A percentile compares a stretch with the other conserved stretches of the same genome.
phyloP scores from a whole-genome alignment of 2,113 vertebrate genomes.

The Pandion haliaetus region DNA sequence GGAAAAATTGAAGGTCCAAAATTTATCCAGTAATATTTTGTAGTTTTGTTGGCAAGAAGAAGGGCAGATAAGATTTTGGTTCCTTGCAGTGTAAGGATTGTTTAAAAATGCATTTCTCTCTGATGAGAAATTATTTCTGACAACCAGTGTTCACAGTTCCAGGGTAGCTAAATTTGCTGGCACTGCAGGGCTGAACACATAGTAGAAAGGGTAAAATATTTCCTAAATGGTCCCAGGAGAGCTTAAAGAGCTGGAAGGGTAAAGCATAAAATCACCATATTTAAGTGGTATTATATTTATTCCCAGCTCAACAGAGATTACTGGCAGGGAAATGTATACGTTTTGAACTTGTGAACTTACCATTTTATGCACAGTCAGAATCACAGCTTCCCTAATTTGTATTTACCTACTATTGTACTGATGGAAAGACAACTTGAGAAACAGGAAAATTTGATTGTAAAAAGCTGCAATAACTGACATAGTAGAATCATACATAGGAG shows the following conservation, averaged over 20 bases:
- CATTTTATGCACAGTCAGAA: not conserved
- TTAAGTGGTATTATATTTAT: not conserved
- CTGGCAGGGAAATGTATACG: not conserved
- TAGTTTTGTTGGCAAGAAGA: not conserved
- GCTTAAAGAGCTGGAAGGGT: not conserved
- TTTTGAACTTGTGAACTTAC: not conserved
- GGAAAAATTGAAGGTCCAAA: not conserved
- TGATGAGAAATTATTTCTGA: not conserved
- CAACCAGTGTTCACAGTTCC: not conserved
- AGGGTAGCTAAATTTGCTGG: not conserved
- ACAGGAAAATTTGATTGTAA: not conserved
- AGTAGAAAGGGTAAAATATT: not conserved
- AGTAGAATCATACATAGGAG: not conserved
- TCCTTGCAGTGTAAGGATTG: not conserved
- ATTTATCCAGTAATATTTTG: not conserved
- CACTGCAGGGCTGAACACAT: not conserved
- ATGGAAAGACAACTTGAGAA: not conserved
- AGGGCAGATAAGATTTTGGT: not conserved
- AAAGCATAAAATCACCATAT: not conserved
- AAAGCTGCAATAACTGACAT: not conserved
- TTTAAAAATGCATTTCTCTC: not conserved
- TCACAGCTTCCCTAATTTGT: not conserved
- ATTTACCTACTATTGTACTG: not conserved
- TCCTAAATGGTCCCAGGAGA: not conserved
- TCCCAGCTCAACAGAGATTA: not conserved